Base-by-base conservation (phyloP, 2,888 invertebrate species). In the Stictocephala bisonia region DNA sequence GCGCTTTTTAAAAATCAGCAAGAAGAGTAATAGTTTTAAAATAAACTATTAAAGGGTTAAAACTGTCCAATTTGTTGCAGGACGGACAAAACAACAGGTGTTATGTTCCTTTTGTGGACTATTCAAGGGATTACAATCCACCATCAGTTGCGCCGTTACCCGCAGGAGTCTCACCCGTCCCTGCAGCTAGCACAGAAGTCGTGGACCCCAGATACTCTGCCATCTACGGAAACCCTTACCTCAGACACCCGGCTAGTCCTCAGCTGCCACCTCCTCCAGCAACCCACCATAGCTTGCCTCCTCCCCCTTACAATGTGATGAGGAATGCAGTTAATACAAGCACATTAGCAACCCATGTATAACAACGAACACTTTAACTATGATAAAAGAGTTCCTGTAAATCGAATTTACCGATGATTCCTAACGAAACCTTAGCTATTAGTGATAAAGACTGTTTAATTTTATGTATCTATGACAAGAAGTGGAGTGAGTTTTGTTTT, bases 31-130 rank as follows among this genome's bases (percentile, higher is more conserved):
- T n/a, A n/a, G n/a, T n/a, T n/a, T n/a, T n/a, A n/a, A n/a, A n/a
- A n/a, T n/a, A n/a, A n/a, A n/a, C n/a, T n/a, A n/a, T n/a, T n/a
- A n/a, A n/a, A n/a, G n/a, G n/a, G n/a, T n/a, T n/a, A n/a, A n/a
- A n/a, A n/a, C n/a, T n/a, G n/a, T n/a, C n/a, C n/a, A n/a, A n/a
- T n/a, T 70, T 79, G 72, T 78, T 81, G 29, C 83, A 93, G 92
- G 91, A 92, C 75, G 93, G 93, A 71, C 92, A 93, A 80, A 93
- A 91, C 84, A 92, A 91, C 83, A 93, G 93, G 81, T 93, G 93
- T 26, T 95, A 94, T 83, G 92, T 93, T 75, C 93, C 94, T 0
- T 96, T 95, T 83, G 93, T 93, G 56, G 95, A 96, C 84, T 96
- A 94, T 83, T 90, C 91, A 4, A 89, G 94, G 31, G 95, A 96